Evolutionary conservation across 2,888 invertebrate genomes (phyloP), one percentile per base, ranked within the genome.

Genomic region (Diadegma fenestrale): DNA sequence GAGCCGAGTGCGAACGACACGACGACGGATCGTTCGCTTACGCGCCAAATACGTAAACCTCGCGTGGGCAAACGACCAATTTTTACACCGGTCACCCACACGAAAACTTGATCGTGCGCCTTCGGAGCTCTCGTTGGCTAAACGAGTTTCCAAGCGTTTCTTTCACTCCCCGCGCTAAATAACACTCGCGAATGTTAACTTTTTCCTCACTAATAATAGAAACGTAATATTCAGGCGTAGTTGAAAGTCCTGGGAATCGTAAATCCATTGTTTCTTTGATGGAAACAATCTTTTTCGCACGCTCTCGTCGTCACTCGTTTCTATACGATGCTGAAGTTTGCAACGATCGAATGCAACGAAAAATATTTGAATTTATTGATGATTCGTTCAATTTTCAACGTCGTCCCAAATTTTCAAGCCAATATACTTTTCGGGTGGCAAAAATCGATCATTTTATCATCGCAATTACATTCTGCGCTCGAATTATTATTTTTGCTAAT

Each of bases 41-140:
- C 88, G 69, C 80, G 82, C 87, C 90, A 91, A 91, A 91, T 91
- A 90, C 88, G 88, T 89, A 88, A 89, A 87, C 88, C 85, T 85
- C 84, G 91, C 91, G 92, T 92, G 90, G 91, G 91, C 85, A 83
- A 86, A 89, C 80, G 43, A 85, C 84, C 33, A 84, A 87, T 89
- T 90, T 90, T 91, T 90, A 87, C 43, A 66, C 80, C 33, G 69
- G 80, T 76, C 90, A 88, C 91, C 91, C 87, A 91, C 91, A 88
- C 88, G 78, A 80, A 80, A 80, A 73, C 33, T 77, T 51, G 51
- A 82, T 75, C 68, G 61, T 71, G 64, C 12, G 37, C 43, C 66
- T 66, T 4, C 26, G 66, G 33, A 37, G 41, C 51, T 66, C 64
- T 77, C 54, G 66, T 68, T 68, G 43, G 19, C 51, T 68, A 76